Base-by-base conservation (phyloP, 1,140 invertebrate genomes). In the Popillia japonica region DNA sequence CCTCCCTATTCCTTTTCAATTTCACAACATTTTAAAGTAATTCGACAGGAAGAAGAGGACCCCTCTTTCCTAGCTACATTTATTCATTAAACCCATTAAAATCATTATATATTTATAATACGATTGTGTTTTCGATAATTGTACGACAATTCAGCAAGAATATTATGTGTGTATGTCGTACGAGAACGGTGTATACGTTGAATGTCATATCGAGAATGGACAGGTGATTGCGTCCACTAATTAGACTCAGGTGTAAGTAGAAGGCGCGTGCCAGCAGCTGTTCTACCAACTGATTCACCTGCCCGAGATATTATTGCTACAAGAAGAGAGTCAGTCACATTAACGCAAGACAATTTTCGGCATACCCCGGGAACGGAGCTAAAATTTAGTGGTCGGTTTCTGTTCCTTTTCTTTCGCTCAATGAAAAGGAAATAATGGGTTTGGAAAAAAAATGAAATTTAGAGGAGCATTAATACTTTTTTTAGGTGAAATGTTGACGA, bases 161-260 rank as follows among this genome's bases (percentile, higher is more conserved):
- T 34, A 34, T 34, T n/a, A n/a, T 55, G 27, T 55, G 48, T 55
- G 27, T 55, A n/a, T 55, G 14, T 55, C 48, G 11, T n/a, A 55
- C 17, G 17, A 55, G 48, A 55, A 55, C n/a, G 17, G 48, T 17
- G 48, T 55, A n/a, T n/a, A 17, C 48, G 48, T 76, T 77, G 75
- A 72, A 79, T 75, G 78, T 75, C 79, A 80, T 80, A 80, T 75
- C 73, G 61, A 44, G 59, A 77, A 64, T 76, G 78, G 78, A 79
- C 79, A 80, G 79, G 79, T 80, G 78, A 80, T 77, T 73, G 59
- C 42, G 72, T 78, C 77, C 79, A 80, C 79, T 80, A 80, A 80
- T 80, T 80, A 80, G 59, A 68, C 78, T 80, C 79, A 80, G 79
- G 79, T 80, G 79, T 74, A 72, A 23, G 78, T 22, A 55, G 48